phyloP scores from a whole-genome alignment of 2,113 vertebrate species.

The Poeciliopsis retropinna region DNA sequence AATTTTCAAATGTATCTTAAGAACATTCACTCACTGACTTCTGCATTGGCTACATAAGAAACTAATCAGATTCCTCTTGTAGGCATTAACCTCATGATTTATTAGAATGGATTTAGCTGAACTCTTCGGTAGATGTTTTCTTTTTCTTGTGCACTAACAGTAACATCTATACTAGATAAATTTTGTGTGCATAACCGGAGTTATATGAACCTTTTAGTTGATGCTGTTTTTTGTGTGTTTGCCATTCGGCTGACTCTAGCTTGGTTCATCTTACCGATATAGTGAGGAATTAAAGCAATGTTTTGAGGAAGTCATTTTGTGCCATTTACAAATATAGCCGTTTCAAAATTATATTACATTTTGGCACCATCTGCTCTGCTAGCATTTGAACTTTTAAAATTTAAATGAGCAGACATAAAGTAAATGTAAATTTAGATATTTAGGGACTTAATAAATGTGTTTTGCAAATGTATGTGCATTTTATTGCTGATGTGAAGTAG shows the following conservation, averaged over 20 bases:
- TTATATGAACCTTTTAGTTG: background rate
- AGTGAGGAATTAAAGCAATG: constrained; percentile 3
- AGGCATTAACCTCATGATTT: constrained; percentile 27
- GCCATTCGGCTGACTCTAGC: constrained; percentile 25
- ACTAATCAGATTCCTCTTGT: constrained; percentile 36
- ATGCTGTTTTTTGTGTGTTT: constrained; percentile 1
- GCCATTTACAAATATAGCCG: constrained; percentile 23
- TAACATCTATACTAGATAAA: constrained; percentile 2
- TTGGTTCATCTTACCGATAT: constrained; percentile 5
- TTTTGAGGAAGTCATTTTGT: constrained; percentile 2
- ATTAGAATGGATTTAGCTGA: constrained; percentile 19
- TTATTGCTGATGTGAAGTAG: constrained; percentile 40
- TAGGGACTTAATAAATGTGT: constrained; percentile 2
- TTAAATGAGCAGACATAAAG: constrained; percentile 32
- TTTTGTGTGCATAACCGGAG: background rate
- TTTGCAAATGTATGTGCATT: constrained; percentile 7
- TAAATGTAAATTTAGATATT: constrained; percentile 46
- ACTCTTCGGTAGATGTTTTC: constrained; percentile 6
- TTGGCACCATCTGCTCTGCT: constrained; percentile 4
- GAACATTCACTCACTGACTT: constrained; percentile 22
- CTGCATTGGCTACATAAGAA: constrained; percentile 21
- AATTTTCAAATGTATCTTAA: background rate
- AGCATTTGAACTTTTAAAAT: constrained; percentile 40
- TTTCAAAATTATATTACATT: constrained; percentile 29
- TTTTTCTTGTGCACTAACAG: constrained; percentile 44